phyloP scores from a whole-genome alignment of 1,140 invertebrate genomes.

The Danaus plexippus region DNA sequence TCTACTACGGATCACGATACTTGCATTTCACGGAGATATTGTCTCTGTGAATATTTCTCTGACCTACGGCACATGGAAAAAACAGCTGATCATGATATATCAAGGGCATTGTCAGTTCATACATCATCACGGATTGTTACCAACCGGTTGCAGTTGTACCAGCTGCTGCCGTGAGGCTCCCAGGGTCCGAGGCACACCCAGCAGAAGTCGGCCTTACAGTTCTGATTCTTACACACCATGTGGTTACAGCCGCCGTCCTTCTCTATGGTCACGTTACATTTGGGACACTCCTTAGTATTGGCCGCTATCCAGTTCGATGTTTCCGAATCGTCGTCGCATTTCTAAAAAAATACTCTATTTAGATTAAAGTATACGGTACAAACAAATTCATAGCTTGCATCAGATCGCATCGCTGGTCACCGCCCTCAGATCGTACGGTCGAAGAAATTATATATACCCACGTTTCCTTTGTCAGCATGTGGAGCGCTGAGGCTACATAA shows the following conservation, averaged over 20 bases:
- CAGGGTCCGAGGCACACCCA: constrained; percentile 99
- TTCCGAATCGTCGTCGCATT: constrained; percentile 99
- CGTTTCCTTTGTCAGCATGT: no score
- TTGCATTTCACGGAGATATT: no score
- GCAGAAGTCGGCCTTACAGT: constrained; percentile 98
- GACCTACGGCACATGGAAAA: no score
- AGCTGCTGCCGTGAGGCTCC: constrained; percentile 98
- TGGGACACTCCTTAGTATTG: constrained; percentile 99
- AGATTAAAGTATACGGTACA: neutral
- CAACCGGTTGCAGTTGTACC: constrained; percentile 97
- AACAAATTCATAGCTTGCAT: constrained; percentile 23
- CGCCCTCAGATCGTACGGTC: no score
- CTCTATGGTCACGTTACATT: constrained; percentile 98
- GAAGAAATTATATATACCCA: no score
- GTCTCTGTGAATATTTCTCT: no score
- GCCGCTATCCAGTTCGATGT: constrained; percentile 99
- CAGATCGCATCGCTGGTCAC: no score
- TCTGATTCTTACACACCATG: constrained; percentile 99
- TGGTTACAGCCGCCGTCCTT: constrained; percentile 99
- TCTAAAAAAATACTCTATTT: constrained; percentile 59
- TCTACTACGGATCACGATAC: no score
- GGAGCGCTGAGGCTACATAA: no score
- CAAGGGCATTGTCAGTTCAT: no score
- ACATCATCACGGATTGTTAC: neutral
- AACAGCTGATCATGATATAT: no score